Conservation (phyloP, 2,888 invertebrate genomes). For the Trypoxylon attenuatum region DNA sequence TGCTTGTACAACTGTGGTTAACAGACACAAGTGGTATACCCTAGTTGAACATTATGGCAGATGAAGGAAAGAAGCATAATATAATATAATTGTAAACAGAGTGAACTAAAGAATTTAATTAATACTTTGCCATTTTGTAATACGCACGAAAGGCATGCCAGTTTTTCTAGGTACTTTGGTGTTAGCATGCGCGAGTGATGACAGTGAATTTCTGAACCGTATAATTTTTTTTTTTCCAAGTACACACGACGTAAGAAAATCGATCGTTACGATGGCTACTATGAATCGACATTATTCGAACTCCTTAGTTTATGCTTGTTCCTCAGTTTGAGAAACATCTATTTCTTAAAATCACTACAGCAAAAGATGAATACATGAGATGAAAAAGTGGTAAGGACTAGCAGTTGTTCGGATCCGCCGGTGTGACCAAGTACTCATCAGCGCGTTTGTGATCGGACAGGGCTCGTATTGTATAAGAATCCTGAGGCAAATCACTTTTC, state of each 20-base stretch:
- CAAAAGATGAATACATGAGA: constrained; percentile 68
- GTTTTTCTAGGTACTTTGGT: too few species aligned
- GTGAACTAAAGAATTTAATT: neutral
- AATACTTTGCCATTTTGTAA: neutral
- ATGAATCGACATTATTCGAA: too few species aligned
- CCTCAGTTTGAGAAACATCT: constrained; percentile 43
- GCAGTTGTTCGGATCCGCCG: constrained; percentile 91
- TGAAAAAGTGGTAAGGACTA: constrained; percentile 78
- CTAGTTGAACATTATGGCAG: neutral
- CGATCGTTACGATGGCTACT: too few species aligned
- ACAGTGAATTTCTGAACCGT: neutral
- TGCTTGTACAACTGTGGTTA: neutral
- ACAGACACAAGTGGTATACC: neutral
- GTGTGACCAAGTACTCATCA: constrained; percentile 91
- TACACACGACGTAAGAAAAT: too few species aligned
- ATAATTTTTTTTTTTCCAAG: too few species aligned
- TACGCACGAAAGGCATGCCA: neutral
- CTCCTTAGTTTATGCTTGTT: neutral
- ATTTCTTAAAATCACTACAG: constrained; percentile 68
- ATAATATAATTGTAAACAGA: too few species aligned
- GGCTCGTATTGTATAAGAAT: constrained; percentile 92
- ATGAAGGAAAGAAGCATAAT: neutral
- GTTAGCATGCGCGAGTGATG: too few species aligned
- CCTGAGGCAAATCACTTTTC: constrained; percentile 96
- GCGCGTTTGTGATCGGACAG: constrained; percentile 94